These are phyloP conservation scores for Ichneumoninae sp. DNA, from an alignment of 2,888 invertebrate genomes.

Conservation along the genomic window DNA sequence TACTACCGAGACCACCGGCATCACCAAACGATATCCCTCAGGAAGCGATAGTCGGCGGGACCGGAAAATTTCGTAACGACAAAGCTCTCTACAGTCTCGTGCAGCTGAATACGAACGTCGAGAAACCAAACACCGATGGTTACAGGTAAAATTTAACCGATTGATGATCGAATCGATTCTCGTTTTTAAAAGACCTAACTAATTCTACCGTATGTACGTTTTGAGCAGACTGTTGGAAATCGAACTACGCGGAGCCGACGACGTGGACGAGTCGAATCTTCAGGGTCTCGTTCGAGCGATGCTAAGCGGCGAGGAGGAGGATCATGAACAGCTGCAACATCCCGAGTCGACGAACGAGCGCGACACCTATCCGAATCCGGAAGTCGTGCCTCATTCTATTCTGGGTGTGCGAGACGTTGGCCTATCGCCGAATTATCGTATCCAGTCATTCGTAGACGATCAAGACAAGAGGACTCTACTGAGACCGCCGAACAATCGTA, in stretches of 20 bases:
- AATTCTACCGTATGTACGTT: not conserved
- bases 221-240: conserved; percentile 78
- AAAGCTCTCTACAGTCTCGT: conserved; percentile 72
- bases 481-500: conserved; percentile 52
- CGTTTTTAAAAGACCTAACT: not conserved
- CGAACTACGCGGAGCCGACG: conserved; percentile 76
- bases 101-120: conserved; percentile 77
- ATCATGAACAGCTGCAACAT: conserved; percentile 66
- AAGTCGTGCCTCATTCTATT: conserved; percentile 78
- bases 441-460: conserved; percentile 54
- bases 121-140: conserved; percentile 78
- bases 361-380: conserved; percentile 74
- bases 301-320: conserved; percentile 61
- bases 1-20: conserved; percentile 80
- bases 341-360: conserved; percentile 47
- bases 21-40: conserved; percentile 77
- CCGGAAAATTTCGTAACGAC: conserved; percentile 53
- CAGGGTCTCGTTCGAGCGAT: conserved; percentile 77
- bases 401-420: conserved; percentile 78
- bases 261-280: conserved; percentile 74
- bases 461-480: conserved; percentile 67
- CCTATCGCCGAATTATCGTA: conserved; percentile 67
- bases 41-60: conserved; percentile 53
- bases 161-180: not conserved
- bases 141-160: conserved; percentile 73